Conservation (phyloP, 2,888 invertebrate species). For the Hemicrepidius hirtus region DNA sequence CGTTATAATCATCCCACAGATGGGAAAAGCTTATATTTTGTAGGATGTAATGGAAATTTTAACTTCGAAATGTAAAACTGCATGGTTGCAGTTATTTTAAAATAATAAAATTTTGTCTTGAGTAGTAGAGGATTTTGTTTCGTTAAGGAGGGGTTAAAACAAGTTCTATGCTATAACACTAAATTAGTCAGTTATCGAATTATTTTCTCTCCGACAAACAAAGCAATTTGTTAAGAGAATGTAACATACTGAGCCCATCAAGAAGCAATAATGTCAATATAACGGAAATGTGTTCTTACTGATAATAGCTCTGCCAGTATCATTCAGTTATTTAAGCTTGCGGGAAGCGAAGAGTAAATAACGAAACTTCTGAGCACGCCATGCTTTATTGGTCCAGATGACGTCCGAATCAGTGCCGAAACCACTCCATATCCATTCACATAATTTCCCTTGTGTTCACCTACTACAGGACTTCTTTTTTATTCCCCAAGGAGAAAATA, state of each 20-base stretch:
- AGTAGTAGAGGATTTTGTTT: not conserved
- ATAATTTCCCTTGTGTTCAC: constrained; percentile 58
- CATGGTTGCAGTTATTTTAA: not conserved
- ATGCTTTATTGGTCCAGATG: constrained; percentile 32
- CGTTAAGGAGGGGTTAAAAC: not conserved
- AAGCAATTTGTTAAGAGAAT: constrained; percentile 39
- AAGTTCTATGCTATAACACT: constrained; percentile 1
- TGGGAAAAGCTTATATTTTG: constrained; percentile 59
- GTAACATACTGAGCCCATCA: constrained; percentile 36
- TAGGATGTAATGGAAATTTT: constrained; percentile 48
- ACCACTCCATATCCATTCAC: constrained; percentile 53
- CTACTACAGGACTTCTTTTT: constrained; percentile 16
- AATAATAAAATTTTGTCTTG: not conserved
- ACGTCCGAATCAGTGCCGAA: constrained; percentile 54
- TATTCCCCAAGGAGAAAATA: not conserved
- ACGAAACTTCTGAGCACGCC: constrained; percentile 41
- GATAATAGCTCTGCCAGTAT: constrained; percentile 42
- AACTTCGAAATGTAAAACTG: not conserved
- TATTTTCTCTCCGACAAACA: constrained; percentile 35
- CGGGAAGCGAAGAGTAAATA: constrained; percentile 42
- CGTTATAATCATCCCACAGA: constrained; percentile 58
- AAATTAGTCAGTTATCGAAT: constrained; percentile 20
- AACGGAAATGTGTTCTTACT: constrained; percentile 43
- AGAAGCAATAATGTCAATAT: constrained; percentile 48
- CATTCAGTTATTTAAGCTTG: constrained; percentile 43